phyloP scores from a whole-genome alignment of 64 coral and sea anemone genomes.

The Pocillopora verrucosa region DNA sequence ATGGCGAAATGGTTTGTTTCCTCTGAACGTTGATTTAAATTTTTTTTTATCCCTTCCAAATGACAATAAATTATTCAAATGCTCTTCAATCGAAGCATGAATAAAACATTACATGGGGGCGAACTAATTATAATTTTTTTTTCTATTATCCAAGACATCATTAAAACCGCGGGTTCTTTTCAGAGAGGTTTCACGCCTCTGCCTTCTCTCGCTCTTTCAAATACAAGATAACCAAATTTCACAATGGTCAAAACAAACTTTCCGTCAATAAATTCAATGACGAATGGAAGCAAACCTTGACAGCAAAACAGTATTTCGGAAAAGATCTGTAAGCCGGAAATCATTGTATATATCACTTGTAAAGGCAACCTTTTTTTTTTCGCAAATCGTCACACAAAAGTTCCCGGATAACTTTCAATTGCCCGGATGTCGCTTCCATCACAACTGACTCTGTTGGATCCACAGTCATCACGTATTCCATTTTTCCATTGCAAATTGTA shows the following conservation, averaged over 20 bases:
- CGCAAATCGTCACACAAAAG: background rate
- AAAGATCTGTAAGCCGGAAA: no score
- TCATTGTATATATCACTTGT: background rate
- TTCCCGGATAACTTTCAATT: background rate
- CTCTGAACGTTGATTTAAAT: background rate
- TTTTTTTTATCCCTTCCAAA: background rate
- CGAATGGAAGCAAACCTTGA: background rate
- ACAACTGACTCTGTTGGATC: background rate
- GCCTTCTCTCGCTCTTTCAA: background rate
- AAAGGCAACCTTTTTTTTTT: background rate
- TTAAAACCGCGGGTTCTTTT: background rate
- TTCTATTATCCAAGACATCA: background rate
- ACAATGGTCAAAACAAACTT: background rate
- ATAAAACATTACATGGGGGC: background rate
- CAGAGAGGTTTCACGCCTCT: background rate
- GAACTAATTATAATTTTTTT: background rate
- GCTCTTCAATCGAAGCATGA: background rate
- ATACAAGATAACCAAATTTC: background rate
- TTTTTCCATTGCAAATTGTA: background rate
- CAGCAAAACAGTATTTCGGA: background rate
- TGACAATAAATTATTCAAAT: slow-evolving; percentile 2
- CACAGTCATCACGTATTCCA: background rate
- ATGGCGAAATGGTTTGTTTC: background rate
- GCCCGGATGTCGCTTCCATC: background rate
- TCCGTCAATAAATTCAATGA: background rate